Conservation (phyloP, 2,113 vertebrate genomes). For the Datnioides undecimradiatus region DNA sequence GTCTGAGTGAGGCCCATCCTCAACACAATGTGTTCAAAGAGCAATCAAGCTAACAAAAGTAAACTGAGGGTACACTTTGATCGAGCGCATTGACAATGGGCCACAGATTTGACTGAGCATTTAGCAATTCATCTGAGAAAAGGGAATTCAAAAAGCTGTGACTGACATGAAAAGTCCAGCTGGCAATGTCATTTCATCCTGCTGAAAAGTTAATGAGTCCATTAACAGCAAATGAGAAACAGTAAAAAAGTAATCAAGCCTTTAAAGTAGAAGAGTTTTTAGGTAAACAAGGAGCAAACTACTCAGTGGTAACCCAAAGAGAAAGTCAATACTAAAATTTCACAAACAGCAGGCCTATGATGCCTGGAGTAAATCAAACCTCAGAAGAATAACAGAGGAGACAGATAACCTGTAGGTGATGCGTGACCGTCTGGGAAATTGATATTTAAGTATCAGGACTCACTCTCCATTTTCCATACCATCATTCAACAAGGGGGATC, state of each 20-base stretch:
- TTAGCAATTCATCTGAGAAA: slow-evolving; percentile 11
- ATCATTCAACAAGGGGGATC: slow-evolving; percentile 64
- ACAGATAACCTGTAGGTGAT: slow-evolving; percentile 66
- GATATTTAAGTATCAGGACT: slow-evolving; percentile 79
- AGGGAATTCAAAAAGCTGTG: slow-evolving; percentile 19
- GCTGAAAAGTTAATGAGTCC: slow-evolving; percentile 24
- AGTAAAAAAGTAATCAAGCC: neutral
- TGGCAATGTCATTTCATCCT: slow-evolving; percentile 25
- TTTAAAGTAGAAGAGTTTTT: neutral
- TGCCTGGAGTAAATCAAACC: slow-evolving; percentile 34
- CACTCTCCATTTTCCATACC: slow-evolving; percentile 67
- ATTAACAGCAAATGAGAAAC: slow-evolving; percentile 12
- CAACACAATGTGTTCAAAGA: neutral
- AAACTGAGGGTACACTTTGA: slow-evolving; percentile 12
- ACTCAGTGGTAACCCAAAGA: slow-evolving; percentile 1
- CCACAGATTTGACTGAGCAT: slow-evolving; percentile 13
- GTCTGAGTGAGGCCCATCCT: neutral
- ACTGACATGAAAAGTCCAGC: slow-evolving; percentile 31
- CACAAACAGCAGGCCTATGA: neutral
- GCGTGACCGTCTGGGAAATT: slow-evolving; percentile 70
- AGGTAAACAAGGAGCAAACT: slow-evolving; percentile 8
- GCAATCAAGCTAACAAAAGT: slow-evolving; percentile 26
- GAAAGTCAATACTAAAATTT: slow-evolving; percentile 27
- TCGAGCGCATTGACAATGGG: slow-evolving; percentile 20
- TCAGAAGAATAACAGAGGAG: slow-evolving; percentile 51